Percentiles rank a stretch among this genome's conserved stretches.
phyloP scores from a whole-genome alignment of 2,888 invertebrate species.

The Gerris lacustris region DNA sequence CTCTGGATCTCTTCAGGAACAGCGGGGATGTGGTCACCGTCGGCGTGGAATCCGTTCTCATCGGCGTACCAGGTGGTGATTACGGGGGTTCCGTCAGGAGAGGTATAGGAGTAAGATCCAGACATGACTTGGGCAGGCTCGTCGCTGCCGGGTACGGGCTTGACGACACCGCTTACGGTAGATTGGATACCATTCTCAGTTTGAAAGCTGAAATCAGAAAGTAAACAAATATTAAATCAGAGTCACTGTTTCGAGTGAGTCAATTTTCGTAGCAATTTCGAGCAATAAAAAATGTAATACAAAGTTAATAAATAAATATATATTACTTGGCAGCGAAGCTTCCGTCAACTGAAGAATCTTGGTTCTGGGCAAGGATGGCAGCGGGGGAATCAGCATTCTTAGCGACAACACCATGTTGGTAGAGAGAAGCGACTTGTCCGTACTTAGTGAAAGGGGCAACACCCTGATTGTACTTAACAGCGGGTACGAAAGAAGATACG shows the following conservation, averaged over 20 bases:
- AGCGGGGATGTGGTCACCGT: conserved; percentile 65
- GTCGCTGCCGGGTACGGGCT: conserved; percentile 28
- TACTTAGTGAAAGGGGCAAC: not conserved
- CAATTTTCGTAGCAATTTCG: no score
- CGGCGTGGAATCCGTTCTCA: conserved; percentile 65
- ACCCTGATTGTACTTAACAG: not conserved
- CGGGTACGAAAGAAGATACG: not conserved
- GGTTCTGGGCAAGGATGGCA: not conserved
- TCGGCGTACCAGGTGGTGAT: conserved; percentile 35
- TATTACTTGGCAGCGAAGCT: not conserved
- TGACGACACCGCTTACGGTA: conserved; percentile 39
- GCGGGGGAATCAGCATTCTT: not conserved
- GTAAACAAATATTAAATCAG: not conserved
- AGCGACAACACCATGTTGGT: conserved; percentile 1
- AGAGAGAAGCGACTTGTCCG: not conserved
- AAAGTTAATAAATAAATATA: no score
- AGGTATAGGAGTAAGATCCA: conserved; percentile 31
- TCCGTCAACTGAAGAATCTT: not conserved
- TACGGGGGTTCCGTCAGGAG: conserved; percentile 30
- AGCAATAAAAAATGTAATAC: no score
- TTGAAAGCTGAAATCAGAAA: conserved; percentile 36
- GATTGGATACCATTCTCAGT: conserved; percentile 45
- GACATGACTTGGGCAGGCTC: conserved; percentile 25
- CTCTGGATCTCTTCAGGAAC: conserved; percentile 47
- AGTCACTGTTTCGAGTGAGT: no score